These are phyloP conservation scores for Julus scanicus DNA, from an alignment of 2,888 invertebrate genomes.

Conservation along the genomic window DNA sequence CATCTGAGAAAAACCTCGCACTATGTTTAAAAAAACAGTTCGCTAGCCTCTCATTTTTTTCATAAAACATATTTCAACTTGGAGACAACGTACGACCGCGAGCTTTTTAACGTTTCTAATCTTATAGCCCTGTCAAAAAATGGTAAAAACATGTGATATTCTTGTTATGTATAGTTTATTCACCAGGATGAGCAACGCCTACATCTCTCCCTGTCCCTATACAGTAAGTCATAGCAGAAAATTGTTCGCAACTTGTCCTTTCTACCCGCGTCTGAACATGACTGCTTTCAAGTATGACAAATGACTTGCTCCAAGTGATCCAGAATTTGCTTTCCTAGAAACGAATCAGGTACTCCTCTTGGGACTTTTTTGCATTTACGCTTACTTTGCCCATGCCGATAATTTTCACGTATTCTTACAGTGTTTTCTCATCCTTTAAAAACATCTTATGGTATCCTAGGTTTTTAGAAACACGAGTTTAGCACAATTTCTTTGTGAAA, in stretches of 20 bases:
- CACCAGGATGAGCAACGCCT: slow-evolving; percentile 12
- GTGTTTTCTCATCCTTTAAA: background rate
- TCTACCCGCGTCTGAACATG: background rate
- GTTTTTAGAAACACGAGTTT: too few species aligned
- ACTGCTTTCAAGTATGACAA: background rate
- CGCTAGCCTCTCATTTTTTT: background rate
- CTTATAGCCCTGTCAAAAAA: slow-evolving; percentile 3
- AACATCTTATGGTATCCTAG: background rate
- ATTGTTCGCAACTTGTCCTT: background rate
- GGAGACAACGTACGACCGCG: background rate
- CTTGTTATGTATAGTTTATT: background rate
- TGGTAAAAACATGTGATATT: slow-evolving; percentile 27
- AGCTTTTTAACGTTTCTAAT: background rate
- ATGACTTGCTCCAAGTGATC: background rate
- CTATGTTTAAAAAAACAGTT: background rate
- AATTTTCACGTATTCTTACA: background rate
- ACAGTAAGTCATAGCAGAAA: background rate
- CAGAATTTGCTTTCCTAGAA: background rate
- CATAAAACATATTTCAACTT: slow-evolving; percentile 26
- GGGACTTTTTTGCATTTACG: background rate
- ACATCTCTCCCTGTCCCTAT: background rate
- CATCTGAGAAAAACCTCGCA: slow-evolving; percentile 9
- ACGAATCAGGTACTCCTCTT: background rate
- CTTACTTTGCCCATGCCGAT: background rate
- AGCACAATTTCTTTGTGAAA: too few species aligned